Evolutionary conservation across 2,113 vertebrate species (phyloP), one percentile per base, ranked within the genome.

Genomic region (Nerophis lumbriciformis): DNA sequence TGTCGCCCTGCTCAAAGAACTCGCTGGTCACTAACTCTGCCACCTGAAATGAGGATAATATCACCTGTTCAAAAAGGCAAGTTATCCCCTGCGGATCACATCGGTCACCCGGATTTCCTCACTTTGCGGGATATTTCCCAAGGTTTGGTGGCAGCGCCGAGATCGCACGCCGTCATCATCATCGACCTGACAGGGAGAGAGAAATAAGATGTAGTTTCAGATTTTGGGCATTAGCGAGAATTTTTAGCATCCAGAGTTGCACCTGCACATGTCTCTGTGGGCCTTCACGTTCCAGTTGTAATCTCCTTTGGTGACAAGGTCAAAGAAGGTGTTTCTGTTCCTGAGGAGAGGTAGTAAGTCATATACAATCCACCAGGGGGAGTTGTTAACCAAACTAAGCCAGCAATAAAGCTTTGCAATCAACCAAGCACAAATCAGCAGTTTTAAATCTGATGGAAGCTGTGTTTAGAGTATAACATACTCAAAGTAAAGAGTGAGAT

Each of bases 81-180:
- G 28, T 56, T 44, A 6, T 42, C 38, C 19, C 7, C 44, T 48
- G 39, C 10, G 6, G 15, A 57, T 44, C 55, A 57, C 19, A 39
- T 15, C 16, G 37, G 1, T 3, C 16, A 45, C 6, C 5, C 8
- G 49, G 37, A 21, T 44, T 56, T 63, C 71, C 90, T 93, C 88
- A 93, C 97, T 95, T 98, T 95, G 90, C 92, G 93, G n/a, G 97
- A 98, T 88, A 95, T 98, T 88, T 99, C 95, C 97, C 97, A 99
- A n/a, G 97, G 97, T 89, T 99, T 99, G 71, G 97, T 99, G 85
- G 95, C 97, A 66, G 97, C 97, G 83, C 97, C 97, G 75, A 99
- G 93, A 91, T 99, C 97, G 90, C 95, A 99, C 37, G 97, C 96
- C 76, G 97, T 99, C 97, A 99, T 98, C 93, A 99, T 92, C 97